Conservation (phyloP, 2,113 vertebrate species). For the Panurus biarmicus region DNA sequence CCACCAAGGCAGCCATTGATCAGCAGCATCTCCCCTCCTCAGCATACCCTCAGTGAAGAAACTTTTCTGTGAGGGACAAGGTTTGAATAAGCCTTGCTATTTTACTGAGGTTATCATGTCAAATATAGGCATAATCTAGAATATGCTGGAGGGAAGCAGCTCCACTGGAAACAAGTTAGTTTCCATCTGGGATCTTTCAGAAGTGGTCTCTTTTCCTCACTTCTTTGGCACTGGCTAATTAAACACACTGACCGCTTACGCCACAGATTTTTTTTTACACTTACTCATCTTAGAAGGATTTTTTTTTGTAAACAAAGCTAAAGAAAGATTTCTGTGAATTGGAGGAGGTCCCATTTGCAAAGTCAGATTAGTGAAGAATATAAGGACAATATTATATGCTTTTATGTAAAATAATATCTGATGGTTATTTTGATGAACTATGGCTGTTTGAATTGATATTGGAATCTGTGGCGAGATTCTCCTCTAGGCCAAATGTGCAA, state of each 20-base stretch:
- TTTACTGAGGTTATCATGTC: neutral
- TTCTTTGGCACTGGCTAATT: neutral
- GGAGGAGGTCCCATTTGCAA: neutral
- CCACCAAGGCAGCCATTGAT: neutral
- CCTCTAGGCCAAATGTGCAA: neutral
- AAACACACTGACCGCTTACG: neutral
- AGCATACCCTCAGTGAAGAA: neutral
- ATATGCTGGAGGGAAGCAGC: neutral
- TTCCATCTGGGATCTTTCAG: neutral
- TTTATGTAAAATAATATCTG: neutral
- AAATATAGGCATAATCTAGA: neutral
- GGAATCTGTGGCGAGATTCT: neutral
- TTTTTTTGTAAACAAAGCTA: neutral
- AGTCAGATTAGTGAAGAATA: neutral
- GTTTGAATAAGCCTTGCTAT: neutral
- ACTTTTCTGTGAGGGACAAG: neutral
- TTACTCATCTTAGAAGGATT: neutral
- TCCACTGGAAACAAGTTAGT: neutral
- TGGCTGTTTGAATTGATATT: neutral
- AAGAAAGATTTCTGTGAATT: neutral
- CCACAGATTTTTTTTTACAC: neutral
- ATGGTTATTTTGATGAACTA: neutral
- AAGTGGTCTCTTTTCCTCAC: neutral
- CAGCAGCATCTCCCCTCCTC: neutral
- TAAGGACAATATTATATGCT: neutral